A percentile compares a stretch with the other conserved stretches of the same genome.
These are phyloP conservation scores for Eristalis pertinax DNA, from an alignment of 2,888 invertebrate species.

Conservation along the genomic window DNA sequence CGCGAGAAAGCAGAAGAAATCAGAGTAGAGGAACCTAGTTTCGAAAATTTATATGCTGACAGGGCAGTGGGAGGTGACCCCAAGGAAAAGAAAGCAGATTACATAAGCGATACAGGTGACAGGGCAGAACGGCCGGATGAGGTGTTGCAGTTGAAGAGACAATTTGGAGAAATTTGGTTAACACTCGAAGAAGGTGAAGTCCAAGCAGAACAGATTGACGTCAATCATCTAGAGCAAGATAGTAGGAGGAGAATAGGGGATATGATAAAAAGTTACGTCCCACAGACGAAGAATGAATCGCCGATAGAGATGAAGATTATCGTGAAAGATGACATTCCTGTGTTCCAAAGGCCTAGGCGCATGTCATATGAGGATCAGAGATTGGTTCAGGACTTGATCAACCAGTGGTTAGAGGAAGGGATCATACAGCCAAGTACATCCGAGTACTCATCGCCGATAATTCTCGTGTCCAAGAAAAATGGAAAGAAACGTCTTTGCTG, in stretches of 20 bases:
- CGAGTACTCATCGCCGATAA: too few species aligned
- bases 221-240: background rate
- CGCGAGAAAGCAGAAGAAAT: too few species aligned
- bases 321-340: background rate
- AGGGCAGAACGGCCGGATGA: too few species aligned
- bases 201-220: background rate
- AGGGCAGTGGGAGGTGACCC: too few species aligned
- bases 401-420: slow-evolving; percentile 16
- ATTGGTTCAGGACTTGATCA: slow-evolving; percentile 4
- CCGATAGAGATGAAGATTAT: slow-evolving; percentile 14
- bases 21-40: too few species aligned
- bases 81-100: too few species aligned
- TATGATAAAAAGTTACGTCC: background rate
- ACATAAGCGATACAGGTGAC: too few species aligned
- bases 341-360: slow-evolving; percentile 12
- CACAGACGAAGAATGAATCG: background rate
- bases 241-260: background rate
- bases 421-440: slow-evolving; percentile 40
- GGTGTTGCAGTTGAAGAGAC: too few species aligned
- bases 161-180: background rate
- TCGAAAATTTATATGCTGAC: too few species aligned
- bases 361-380: slow-evolving; percentile 13
- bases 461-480: too few species aligned
- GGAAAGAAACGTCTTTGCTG: too few species aligned
- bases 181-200: slow-evolving; percentile 9